Percentiles rank a stretch among this genome's conserved stretches.
Conservation (phyloP, 2,113 vertebrate genomes). For the Ornithorhynchus anatinus region DNA sequence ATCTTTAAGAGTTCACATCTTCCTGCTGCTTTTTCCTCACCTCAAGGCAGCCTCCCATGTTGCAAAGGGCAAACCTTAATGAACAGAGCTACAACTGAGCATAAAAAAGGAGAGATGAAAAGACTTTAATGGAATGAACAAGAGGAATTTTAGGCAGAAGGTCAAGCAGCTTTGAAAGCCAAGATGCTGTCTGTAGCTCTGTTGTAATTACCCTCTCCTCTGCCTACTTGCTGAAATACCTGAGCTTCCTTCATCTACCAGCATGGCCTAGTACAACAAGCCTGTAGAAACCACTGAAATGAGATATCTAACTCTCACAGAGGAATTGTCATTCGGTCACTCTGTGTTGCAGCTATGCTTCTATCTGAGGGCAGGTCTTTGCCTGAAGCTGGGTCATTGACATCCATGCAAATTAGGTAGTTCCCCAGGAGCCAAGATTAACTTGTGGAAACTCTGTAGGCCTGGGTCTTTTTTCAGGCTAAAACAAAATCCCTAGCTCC, state of each 20-base stretch:
- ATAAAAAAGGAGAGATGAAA: constrained; percentile 28
- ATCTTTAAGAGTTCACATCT: constrained; percentile 16
- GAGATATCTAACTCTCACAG: not conserved
- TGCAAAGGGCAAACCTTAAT: constrained; percentile 41
- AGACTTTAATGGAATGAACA: constrained; percentile 37
- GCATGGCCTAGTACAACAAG: not conserved
- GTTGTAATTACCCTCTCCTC: not conserved
- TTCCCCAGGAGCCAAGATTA: constrained; percentile 13
- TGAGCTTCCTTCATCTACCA: too few species aligned
- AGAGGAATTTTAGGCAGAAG: constrained; percentile 5
- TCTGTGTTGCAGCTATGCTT: constrained; percentile 10
- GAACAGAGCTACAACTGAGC: constrained; percentile 17
- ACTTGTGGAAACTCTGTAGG: not conserved
- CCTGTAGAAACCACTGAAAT: not conserved
- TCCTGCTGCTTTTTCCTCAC: constrained; percentile 33
- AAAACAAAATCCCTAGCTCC: not conserved
- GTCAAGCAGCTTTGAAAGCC: not conserved
- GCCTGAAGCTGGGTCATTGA: constrained; percentile 31
- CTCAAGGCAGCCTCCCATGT: constrained; percentile 15
- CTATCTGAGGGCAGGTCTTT: constrained; percentile 7
- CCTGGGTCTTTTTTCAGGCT: constrained; percentile 5
- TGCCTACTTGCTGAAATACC: not conserved
- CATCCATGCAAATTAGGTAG: constrained; percentile 41
- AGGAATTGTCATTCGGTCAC: constrained; percentile 15
- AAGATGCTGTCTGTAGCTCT: not conserved